Evolutionary conservation across 2,113 vertebrate species (phyloP).

Genomic region (Myiozetetes cayanensis): DNA sequence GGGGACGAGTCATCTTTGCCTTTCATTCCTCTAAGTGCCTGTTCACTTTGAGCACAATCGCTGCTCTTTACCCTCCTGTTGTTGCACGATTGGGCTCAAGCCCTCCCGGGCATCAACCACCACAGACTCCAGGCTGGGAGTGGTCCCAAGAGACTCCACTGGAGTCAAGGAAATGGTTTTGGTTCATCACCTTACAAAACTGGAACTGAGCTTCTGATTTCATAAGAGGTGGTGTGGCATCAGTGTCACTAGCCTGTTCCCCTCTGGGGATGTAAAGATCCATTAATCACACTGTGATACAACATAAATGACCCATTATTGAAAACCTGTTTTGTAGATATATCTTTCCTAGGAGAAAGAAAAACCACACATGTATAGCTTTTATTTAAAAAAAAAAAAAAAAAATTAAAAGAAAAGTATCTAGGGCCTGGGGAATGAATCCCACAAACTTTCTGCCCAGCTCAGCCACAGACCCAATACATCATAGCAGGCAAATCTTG

Average conservation of each 20-base stretch:
- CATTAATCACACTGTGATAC: background rate
- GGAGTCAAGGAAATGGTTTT: background rate
- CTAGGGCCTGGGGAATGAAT: background rate
- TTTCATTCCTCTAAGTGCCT: background rate
- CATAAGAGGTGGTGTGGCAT: background rate
- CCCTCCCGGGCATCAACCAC: background rate
- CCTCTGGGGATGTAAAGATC: background rate
- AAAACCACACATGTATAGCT: background rate
- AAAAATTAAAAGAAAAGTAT: background rate
- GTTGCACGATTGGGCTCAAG: background rate
- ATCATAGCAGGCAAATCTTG: background rate
- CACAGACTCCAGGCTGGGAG: background rate
- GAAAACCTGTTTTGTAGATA: background rate
- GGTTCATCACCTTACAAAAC: background rate
- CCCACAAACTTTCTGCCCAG: background rate
- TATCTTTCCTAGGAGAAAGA: background rate
- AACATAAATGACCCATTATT: background rate
- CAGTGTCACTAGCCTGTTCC: background rate
- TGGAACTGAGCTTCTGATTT: background rate
- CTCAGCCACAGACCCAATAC: background rate
- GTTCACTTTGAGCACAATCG: background rate
- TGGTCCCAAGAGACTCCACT: rapidly evolving
- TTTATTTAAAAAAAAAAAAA: no score
- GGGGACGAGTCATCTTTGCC: background rate
- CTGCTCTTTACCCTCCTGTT: background rate